Conservation (phyloP, 2,113 vertebrate genomes). For the Lepus americanus region DNA sequence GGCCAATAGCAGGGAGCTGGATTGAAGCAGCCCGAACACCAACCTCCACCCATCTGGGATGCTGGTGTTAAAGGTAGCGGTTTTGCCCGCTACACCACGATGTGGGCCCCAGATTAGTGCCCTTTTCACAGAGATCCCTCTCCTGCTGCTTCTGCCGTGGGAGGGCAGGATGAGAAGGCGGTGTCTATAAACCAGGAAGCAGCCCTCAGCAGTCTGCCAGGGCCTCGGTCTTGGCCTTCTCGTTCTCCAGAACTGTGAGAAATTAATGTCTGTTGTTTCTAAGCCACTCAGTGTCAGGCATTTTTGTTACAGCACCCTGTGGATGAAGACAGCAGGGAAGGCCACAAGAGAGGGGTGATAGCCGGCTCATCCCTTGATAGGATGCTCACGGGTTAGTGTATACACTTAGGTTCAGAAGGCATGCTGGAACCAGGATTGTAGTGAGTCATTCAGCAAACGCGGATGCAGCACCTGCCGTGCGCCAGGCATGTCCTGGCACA, state of each 20-base stretch:
- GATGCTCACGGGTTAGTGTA: not conserved
- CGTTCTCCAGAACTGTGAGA: not conserved
- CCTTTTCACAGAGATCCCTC: too few relatives aligned
- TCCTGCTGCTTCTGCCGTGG: too few relatives aligned
- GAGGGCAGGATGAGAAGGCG: too few relatives aligned
- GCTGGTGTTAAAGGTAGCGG: too few relatives aligned
- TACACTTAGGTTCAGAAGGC: not conserved
- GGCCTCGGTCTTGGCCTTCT: not conserved
- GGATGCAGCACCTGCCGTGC: not conserved
- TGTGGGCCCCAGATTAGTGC: too few relatives aligned
- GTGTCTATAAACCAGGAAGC: too few relatives aligned
- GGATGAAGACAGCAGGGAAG: not conserved
- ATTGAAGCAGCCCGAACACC: too few relatives aligned
- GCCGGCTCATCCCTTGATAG: not conserved
- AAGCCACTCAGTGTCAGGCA: not conserved
- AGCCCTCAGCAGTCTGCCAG: not conserved
- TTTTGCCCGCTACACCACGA: too few relatives aligned
- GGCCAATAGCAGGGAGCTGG: too few relatives aligned
- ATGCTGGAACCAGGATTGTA: not conserved
- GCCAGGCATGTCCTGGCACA: not conserved
- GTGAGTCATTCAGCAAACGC: not conserved
- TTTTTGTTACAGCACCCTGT: not conserved
- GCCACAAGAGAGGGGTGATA: not conserved
- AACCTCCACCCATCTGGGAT: too few relatives aligned
- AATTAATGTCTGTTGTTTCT: not conserved